phyloP scores from a whole-genome alignment of 2,113 vertebrate genomes.

The Phoenicopterus ruber region DNA sequence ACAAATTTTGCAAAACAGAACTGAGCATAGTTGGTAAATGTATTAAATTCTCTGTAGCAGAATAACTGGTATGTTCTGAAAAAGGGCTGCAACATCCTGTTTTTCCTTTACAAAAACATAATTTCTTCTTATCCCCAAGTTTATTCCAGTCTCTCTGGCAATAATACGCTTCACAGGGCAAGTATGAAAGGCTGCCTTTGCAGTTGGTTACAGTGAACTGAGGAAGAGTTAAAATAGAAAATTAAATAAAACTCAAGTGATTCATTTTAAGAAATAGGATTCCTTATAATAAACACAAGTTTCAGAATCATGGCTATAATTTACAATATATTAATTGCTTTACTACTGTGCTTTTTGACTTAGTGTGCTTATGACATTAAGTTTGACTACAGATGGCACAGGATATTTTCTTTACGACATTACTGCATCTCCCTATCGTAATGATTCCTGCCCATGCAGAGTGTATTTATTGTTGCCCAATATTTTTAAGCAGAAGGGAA shows the following conservation, averaged over 20 bases:
- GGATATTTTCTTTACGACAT: neutral
- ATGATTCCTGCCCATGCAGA: neutral
- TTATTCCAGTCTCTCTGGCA: neutral
- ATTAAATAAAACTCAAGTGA: neutral
- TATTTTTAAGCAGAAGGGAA: neutral
- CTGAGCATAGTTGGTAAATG: neutral
- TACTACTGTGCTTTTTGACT: neutral
- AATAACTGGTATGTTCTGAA: neutral
- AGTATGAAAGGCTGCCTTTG: neutral
- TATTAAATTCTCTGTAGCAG: neutral
- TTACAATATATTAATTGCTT: neutral
- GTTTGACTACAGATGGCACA: neutral
- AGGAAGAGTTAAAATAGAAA: neutral
- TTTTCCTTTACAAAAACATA: neutral
- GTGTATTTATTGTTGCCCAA: neutral
- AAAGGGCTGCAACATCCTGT: neutral
- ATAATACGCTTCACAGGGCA: neutral
- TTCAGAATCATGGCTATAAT: neutral
- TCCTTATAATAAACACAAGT: neutral
- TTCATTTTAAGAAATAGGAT: neutral
- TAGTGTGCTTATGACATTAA: neutral
- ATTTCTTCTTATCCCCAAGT: neutral
- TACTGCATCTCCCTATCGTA: neutral
- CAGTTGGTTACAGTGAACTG: neutral
- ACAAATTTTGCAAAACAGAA: neutral